Evolutionary conservation across 2,113 vertebrate genomes (phyloP).

Genomic region (Nothobranchius kuhntae): DNA sequence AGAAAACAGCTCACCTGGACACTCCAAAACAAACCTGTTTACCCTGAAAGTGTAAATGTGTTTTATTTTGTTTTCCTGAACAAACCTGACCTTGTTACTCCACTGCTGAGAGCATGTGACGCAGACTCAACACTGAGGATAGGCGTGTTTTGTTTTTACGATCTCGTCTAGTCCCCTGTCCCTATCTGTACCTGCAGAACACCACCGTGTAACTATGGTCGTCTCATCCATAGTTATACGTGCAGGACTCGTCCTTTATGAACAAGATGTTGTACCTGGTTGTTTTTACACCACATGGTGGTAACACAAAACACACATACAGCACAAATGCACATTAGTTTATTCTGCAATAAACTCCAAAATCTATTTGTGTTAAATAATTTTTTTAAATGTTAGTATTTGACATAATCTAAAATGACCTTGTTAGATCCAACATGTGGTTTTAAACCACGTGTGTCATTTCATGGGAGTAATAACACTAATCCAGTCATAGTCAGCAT

Average conservation of each 20-base stretch:
- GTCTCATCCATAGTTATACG: neutral
- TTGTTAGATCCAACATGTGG: neutral
- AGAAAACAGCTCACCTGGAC: neutral
- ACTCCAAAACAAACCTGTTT: conserved; percentile 13
- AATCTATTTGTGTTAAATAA: too few relatives aligned
- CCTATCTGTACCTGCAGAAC: neutral
- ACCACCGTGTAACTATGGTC: neutral
- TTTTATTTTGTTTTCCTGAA: conserved; percentile 14
- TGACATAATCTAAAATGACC: neutral
- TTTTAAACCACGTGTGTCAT: neutral
- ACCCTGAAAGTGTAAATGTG: conserved; percentile 52
- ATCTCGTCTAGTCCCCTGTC: neutral
- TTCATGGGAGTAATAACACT: conserved; percentile 8
- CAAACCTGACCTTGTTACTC: conserved; percentile 26
- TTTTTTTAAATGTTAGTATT: neutral
- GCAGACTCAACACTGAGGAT: neutral
- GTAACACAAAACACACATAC: neutral
- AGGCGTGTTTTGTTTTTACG: conserved; percentile 1
- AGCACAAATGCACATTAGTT: neutral
- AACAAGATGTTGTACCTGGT: neutral
- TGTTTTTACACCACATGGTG: neutral
- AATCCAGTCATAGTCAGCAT: conserved; percentile 5
- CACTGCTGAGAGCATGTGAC: neutral
- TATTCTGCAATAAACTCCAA: too few relatives aligned
- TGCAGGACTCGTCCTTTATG: neutral